These are phyloP conservation scores for Pollenia amentaria DNA, from an alignment of 2,888 invertebrate genomes.

Conservation along the genomic window DNA sequence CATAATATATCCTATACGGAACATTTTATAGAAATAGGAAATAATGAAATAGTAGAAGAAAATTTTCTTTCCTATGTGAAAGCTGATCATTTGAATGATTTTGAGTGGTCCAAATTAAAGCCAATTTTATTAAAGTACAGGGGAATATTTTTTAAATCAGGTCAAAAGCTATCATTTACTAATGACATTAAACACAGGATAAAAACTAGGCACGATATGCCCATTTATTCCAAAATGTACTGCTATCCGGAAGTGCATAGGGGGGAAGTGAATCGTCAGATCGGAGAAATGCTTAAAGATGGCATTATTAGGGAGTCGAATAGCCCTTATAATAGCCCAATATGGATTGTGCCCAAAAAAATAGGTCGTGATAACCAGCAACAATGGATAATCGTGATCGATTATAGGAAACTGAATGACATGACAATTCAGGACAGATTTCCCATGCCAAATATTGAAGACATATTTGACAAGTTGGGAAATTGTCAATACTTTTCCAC, in stretches of 20 bases:
- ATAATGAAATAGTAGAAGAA: background rate
- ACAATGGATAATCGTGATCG: background rate
- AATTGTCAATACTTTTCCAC: constrained; percentile 28
- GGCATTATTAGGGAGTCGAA: background rate
- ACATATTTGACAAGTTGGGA: constrained; percentile 16
- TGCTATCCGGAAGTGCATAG: background rate
- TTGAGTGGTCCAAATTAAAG: background rate
- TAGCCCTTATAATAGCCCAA: constrained; percentile 1
- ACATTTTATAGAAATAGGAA: background rate
- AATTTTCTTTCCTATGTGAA: background rate
- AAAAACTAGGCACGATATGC: background rate
- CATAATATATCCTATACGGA: constrained; percentile 11
- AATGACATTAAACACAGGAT: constrained; percentile 6
- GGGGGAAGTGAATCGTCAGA: constrained; percentile 1
- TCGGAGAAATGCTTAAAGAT: background rate
- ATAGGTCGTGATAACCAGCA: background rate
- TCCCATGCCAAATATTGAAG: background rate
- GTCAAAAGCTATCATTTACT: background rate
- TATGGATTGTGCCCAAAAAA: constrained; percentile 3
- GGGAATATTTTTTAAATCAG: background rate
- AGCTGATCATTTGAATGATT: background rate
- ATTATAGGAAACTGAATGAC: background rate
- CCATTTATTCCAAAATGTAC: constrained; percentile 12
- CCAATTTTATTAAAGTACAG: background rate
- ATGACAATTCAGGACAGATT: background rate